Evolutionary conservation across 2,113 vertebrate species (phyloP).

Genomic region (Gobius niger): DNA sequence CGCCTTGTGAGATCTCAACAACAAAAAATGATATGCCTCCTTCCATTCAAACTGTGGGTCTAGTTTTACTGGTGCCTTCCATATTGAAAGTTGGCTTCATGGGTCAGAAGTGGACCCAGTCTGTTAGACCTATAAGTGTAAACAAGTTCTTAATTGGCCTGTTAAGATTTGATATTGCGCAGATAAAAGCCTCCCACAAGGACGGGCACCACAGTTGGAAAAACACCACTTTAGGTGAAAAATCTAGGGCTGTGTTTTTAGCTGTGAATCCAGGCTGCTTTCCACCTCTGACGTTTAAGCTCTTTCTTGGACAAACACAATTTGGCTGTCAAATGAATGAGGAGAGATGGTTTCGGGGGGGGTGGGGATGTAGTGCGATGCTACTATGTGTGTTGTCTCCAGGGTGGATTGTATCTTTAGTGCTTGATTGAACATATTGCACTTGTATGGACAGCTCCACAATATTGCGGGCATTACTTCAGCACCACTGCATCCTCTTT

Average conservation of each 20-base stretch:
- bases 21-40: too few relatives aligned
- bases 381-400: constrained; percentile 26
- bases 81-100: too few relatives aligned
- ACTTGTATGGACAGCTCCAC: constrained; percentile 64
- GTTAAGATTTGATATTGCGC: too few relatives aligned
- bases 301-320: constrained; percentile 76
- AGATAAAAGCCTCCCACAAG: too few relatives aligned
- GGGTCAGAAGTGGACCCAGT: too few relatives aligned
- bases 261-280: constrained; percentile 56
- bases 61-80: too few relatives aligned
- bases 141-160: too few relatives aligned
- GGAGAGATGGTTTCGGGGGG: constrained; percentile 47
- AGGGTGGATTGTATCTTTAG: constrained; percentile 51
- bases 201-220: not conserved
- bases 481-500: constrained; percentile 57
- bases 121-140: too few relatives aligned
- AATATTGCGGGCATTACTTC: constrained; percentile 73
- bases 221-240: constrained; percentile 33
- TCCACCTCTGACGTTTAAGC: constrained; percentile 66
- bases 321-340: constrained; percentile 79
- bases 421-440: constrained; percentile 72
- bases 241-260: constrained; percentile 50
- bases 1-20: too few relatives aligned
- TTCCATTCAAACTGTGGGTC: too few relatives aligned
- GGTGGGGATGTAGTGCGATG: constrained; percentile 33